These are phyloP conservation scores for Periophthalmodon schlosseri DNA, from an alignment of 2,113 vertebrate genomes.

Conservation along the genomic window DNA sequence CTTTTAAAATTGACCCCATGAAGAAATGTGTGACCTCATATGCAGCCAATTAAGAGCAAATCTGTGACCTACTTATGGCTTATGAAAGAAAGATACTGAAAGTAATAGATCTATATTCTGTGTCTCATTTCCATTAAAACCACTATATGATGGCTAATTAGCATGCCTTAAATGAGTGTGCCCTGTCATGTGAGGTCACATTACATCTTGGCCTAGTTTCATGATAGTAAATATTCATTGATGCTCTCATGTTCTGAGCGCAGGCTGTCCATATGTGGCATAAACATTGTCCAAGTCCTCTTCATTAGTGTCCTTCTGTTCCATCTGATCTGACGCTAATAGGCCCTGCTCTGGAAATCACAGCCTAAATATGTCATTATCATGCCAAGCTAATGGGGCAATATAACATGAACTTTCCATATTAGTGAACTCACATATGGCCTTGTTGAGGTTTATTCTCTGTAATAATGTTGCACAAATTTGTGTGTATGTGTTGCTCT, in stretches of 20 bases:
- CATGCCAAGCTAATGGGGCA: conserved; percentile 43
- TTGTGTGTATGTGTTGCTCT: too few relatives aligned
- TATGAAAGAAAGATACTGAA: not conserved
- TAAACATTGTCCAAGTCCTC: conserved; percentile 31
- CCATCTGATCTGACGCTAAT: conserved; percentile 55
- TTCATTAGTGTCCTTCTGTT: conserved; percentile 46
- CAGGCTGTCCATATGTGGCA: conserved; percentile 8
- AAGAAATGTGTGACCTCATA: not conserved
- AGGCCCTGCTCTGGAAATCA: conserved; percentile 17
- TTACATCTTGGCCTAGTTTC: not conserved
- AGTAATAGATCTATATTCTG: not conserved
- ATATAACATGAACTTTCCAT: conserved; percentile 31
- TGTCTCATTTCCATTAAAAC: not conserved
- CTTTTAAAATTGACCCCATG: not conserved
- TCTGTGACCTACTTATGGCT: not conserved
- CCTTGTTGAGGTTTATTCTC: too few relatives aligned
- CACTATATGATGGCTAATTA: not conserved
- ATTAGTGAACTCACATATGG: conserved; percentile 8
- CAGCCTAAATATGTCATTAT: conserved; percentile 42
- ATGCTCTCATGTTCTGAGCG: conserved; percentile 4
- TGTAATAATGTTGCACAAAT: too few relatives aligned
- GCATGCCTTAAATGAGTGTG: not conserved
- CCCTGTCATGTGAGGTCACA: not conserved
- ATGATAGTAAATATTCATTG: conserved; percentile 18
- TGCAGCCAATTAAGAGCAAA: not conserved